A percentile compares a stretch with the other conserved stretches of the same genome.
Evolutionary conservation across 1,140 invertebrate species (phyloP).

Genomic region (Drosophila nasuta): DNA sequence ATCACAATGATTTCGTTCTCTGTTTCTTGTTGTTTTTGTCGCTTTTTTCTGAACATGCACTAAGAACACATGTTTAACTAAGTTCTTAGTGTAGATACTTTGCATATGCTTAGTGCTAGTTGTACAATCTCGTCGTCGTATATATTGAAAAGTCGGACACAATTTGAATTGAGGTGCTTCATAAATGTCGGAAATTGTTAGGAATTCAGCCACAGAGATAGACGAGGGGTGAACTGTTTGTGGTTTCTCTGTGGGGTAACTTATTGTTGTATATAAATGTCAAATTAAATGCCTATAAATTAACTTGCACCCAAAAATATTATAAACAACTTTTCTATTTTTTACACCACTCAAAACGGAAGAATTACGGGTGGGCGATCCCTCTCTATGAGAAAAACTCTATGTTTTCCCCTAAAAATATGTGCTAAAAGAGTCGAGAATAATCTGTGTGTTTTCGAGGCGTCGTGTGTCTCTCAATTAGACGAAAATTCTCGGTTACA

Average conservation of each 20-base stretch:
- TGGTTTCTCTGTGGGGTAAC: conserved; percentile 20
- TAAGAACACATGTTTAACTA: conserved; percentile 53
- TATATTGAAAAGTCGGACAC: conserved; percentile 7
- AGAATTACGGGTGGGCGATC: conserved; percentile 38
- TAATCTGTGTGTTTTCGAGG: conserved; percentile 25
- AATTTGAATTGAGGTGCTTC: conserved; percentile 30
- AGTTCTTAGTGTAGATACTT: conserved; percentile 15
- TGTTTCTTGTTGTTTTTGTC: background rate
- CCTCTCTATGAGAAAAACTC: conserved; percentile 36
- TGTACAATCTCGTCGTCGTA: background rate
- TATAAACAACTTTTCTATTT: conserved; percentile 47
- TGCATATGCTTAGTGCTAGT: background rate
- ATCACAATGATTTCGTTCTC: conserved; percentile 35
- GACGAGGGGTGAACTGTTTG: conserved; percentile 33
- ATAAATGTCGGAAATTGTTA: conserved; percentile 57
- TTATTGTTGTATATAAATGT: conserved; percentile 67
- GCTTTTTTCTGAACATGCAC: conserved; percentile 11
- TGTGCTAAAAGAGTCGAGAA: conserved; percentile 47
- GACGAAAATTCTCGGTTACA: conserved; percentile 65
- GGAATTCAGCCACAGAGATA: conserved; percentile 37
- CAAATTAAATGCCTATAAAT: conserved; percentile 73
- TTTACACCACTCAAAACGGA: conserved; percentile 51
- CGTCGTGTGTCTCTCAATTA: conserved; percentile 74
- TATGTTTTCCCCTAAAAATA: conserved; percentile 45
- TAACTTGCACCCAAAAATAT: conserved; percentile 29